phyloP scores from a whole-genome alignment of 2,113 vertebrate genomes.

The Lepus americanus region DNA sequence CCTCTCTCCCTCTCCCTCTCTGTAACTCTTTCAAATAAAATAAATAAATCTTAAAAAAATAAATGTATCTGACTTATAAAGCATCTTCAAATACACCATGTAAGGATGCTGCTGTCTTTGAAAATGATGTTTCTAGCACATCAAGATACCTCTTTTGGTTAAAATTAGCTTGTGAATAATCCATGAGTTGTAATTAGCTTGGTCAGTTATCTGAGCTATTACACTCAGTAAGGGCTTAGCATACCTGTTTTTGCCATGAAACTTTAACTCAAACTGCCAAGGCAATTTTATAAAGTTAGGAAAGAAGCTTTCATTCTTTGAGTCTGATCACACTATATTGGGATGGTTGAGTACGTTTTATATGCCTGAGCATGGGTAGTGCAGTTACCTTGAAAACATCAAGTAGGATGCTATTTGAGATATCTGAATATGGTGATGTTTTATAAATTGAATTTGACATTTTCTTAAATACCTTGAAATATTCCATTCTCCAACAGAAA shows the following conservation, averaged over 20 bases:
- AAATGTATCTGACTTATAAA: background rate
- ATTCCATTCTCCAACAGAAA: slow-evolving; percentile 70
- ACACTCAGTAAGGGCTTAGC: background rate
- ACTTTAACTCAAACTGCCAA: slow-evolving; percentile 75
- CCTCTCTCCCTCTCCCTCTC: no score
- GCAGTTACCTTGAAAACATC: slow-evolving; percentile 66
- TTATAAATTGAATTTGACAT: slow-evolving; percentile 80
- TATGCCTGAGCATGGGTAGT: background rate
- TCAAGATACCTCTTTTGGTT: background rate
- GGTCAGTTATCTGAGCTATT: background rate
- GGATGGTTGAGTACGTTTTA: slow-evolving; percentile 72
- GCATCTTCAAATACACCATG: background rate
- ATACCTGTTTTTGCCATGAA: background rate
- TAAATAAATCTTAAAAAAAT: no score
- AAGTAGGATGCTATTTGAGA: slow-evolving; percentile 79
- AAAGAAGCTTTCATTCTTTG: slow-evolving; percentile 81
- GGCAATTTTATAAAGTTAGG: slow-evolving; percentile 78
- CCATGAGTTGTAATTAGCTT: background rate
- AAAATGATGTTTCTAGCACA: background rate
- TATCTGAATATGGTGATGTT: slow-evolving; percentile 75
- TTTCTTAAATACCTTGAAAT: slow-evolving; percentile 78
- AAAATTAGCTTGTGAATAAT: slow-evolving; percentile 26
- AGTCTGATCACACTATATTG: slow-evolving; percentile 67
- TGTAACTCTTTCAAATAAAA: no score
- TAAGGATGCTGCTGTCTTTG: background rate